Conservation (phyloP, 1,140 invertebrate genomes). For the Drosophila sucinea region DNA sequence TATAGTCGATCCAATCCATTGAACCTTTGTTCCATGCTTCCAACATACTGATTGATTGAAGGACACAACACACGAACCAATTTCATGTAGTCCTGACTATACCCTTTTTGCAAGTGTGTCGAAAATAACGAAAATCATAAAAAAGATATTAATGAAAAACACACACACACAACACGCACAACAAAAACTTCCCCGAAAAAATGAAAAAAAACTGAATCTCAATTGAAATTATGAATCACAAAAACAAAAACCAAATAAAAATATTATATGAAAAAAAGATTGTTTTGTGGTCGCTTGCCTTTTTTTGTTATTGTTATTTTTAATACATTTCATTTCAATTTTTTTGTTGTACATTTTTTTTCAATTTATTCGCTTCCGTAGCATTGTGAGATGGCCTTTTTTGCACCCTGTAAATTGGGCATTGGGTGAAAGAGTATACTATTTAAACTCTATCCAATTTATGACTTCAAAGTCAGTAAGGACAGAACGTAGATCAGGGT, state of each 20-base stretch:
- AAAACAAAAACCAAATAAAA: slow-evolving; percentile 38
- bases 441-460: too few relatives aligned
- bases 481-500: too few relatives aligned
- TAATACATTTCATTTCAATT: slow-evolving; percentile 56
- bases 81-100: too few relatives aligned
- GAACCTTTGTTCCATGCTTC: too few relatives aligned
- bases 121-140: neutral
- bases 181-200: slow-evolving; percentile 22
- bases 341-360: slow-evolving; percentile 28
- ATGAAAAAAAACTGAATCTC: slow-evolving; percentile 31
- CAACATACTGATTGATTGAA: too few relatives aligned
- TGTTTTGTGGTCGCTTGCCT: slow-evolving; percentile 27
- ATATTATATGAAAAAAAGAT: slow-evolving; percentile 29
- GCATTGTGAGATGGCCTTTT: slow-evolving; percentile 34
- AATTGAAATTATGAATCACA: slow-evolving; percentile 65
- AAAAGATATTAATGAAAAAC: slow-evolving; percentile 43
- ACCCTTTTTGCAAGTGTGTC: neutral
- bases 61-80: too few relatives aligned
- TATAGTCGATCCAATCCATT: too few relatives aligned
- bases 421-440: neutral
- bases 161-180: slow-evolving; percentile 26
- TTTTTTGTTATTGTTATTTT: slow-evolving; percentile 33
- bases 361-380: slow-evolving; percentile 52
- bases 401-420: neutral
- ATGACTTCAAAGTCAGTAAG: too few relatives aligned